Evolutionary conservation across 2,797 vertebrate species (phyloP), one percentile per base, ranked within the genome.

Genomic region (Notolepis coatsorum): DNA sequence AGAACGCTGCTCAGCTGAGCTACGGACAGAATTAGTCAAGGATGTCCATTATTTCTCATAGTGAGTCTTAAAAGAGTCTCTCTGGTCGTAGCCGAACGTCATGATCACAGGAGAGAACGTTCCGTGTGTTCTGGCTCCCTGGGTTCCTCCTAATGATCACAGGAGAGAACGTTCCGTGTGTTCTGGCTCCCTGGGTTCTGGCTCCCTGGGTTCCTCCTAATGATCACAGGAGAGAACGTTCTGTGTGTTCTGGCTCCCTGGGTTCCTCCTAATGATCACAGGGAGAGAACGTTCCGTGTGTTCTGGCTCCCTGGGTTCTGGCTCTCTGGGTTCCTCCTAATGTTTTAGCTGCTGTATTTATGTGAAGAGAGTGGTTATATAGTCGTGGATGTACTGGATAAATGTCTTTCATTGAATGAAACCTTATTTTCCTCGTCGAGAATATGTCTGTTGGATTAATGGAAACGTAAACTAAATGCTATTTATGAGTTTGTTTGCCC

Each of bases 291-390:
- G 20, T 48, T 39, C 30, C 57, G 43, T 67, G 31, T 31, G 55
- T 28, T 37, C 28, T 7, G 0, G 10, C 46, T 21, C 27, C 61
- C 42, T 28, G 25, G n/a, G n/a, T n/a, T n/a, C 42, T n/a, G n/a
- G n/a, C n/a, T n/a, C 37, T 28, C 7, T 12, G 15, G 35, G 15
- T 37, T 45, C 37, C 50, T 70, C 69, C 18, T 33, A 21, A 30
- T 21, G 21, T 64, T 82, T 69, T 73, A 81, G 82, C 88, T 90
- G 85, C 87, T 89, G 61, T 90, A 75, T 83, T 77, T 75, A 73
- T 67, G 54, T 53, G 23, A 45, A 64, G 37, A 33, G 2, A 43
- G 28, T 0, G 24, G 43, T 54, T 33, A n/a, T 33, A n/a, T 73
- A 27, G 3, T 63, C 8, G 23, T 48, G 58, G 63, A 75, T 71